Percentiles rank a stretch among this genome's conserved stretches.
Evolutionary conservation across 2,113 vertebrate genomes (phyloP).

Genomic region (Lagenorhynchus albirostris): DNA sequence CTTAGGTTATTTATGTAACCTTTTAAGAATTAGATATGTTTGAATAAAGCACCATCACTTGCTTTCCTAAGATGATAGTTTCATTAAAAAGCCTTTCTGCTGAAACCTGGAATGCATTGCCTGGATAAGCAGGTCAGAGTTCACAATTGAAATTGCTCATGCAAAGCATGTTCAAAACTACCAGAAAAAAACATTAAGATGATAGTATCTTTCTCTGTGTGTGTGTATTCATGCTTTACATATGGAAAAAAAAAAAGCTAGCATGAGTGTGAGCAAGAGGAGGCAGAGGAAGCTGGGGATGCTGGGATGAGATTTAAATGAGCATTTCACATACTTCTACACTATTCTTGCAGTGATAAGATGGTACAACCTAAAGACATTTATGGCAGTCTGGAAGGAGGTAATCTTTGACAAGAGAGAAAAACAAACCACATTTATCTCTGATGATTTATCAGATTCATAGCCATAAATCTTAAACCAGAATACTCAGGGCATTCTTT

Average conservation of each 20-base stretch:
- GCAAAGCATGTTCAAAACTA: not conserved
- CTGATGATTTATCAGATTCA: slow-evolving; percentile 67
- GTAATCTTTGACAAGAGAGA: slow-evolving; percentile 39
- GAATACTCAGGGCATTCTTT: slow-evolving; percentile 54
- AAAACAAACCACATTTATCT: slow-evolving; percentile 52
- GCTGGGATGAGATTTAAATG: slow-evolving; percentile 48
- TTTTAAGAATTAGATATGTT: slow-evolving; percentile 36
- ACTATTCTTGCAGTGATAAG: slow-evolving; percentile 51
- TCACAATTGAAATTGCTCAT: slow-evolving; percentile 29
- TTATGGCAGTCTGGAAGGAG: slow-evolving; percentile 55
- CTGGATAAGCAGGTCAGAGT: slow-evolving; percentile 46
- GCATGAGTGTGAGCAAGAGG: not conserved
- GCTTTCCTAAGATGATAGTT: slow-evolving; percentile 49
- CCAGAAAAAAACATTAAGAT: not conserved
- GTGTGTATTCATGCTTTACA: not conserved
- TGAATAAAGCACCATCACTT: slow-evolving; percentile 40
- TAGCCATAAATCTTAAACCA: slow-evolving; percentile 69
- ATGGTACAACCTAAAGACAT: slow-evolving; percentile 66
- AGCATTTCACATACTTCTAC: slow-evolving; percentile 50
- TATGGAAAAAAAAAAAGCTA: not conserved
- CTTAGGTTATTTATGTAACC: slow-evolving; percentile 45
- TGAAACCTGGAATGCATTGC: slow-evolving; percentile 48
- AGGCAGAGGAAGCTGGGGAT: not conserved
- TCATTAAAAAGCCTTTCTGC: slow-evolving; percentile 9
- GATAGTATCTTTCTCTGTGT: not conserved